A percentile compares a stretch with the other conserved stretches of the same genome.
Conservation (phyloP, 2,888 invertebrate species). For the Erebia ligea region DNA sequence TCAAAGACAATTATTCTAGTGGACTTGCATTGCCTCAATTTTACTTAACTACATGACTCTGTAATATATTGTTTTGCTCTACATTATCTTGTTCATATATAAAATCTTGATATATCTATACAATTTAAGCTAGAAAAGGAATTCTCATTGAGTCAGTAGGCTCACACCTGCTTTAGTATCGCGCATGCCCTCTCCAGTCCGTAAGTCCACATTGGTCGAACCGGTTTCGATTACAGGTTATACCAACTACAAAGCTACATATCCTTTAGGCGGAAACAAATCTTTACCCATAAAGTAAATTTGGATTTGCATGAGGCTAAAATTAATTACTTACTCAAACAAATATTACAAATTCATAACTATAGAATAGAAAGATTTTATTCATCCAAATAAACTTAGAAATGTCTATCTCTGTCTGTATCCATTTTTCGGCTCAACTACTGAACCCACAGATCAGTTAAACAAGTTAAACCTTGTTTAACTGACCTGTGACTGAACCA, state of each 20-base stretch:
- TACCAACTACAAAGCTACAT: conserved; percentile 66
- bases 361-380: too few relatives aligned
- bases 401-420: too few relatives aligned
- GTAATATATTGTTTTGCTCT: too few relatives aligned
- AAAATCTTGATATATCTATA: conserved; percentile 18
- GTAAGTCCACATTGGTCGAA: conserved; percentile 79
- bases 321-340: background rate
- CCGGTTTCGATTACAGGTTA: conserved; percentile 82
- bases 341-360: background rate
- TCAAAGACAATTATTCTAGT: too few relatives aligned
- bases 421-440: too few relatives aligned
- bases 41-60: too few relatives aligned
- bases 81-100: conserved; percentile 1
- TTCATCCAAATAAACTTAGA: too few relatives aligned
- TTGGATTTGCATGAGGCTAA: background rate
- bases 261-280: conserved; percentile 81
- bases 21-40: too few relatives aligned
- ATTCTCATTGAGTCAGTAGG: conserved; percentile 79
- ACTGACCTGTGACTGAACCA: too few relatives aligned
- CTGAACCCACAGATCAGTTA: too few relatives aligned
- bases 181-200: conserved; percentile 75
- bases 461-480: too few relatives aligned
- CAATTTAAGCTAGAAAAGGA: conserved; percentile 56
- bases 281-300: conserved; percentile 45
- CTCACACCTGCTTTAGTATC: conserved; percentile 81